Evolutionary conservation across 2,113 vertebrate species (phyloP).

Genomic region (Ceyx cyanopectus): DNA sequence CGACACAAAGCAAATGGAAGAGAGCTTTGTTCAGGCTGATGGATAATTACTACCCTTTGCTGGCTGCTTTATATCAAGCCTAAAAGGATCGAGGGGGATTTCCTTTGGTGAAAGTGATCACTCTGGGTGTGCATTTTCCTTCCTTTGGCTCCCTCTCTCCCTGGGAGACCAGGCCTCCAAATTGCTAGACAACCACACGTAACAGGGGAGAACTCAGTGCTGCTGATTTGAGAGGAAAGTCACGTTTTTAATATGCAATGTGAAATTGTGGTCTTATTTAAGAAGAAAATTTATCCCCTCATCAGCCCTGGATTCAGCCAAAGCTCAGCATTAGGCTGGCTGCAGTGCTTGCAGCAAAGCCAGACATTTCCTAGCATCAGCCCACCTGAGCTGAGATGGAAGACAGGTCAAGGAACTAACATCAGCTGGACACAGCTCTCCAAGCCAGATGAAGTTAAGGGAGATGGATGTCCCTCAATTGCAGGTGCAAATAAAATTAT

Average conservation of each 20-base stretch:
- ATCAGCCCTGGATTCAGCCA: not conserved
- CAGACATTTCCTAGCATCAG: not conserved
- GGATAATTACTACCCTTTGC: slow-evolving; percentile 59
- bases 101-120: slow-evolving; percentile 45
- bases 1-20: slow-evolving; percentile 9
- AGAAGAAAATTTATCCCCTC: not conserved
- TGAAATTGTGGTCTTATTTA: not conserved
- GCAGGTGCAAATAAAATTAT: not conserved
- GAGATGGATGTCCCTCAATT: not conserved
- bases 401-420: not conserved
- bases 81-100: slow-evolving; percentile 55
- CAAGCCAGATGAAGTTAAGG: not conserved
- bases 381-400: not conserved
- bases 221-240: not conserved
- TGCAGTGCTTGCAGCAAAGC: not conserved
- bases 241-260: not conserved
- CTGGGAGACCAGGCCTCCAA: not conserved
- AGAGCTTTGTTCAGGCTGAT: slow-evolving; percentile 41
- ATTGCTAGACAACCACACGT: not conserved
- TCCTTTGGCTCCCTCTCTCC: not conserved
- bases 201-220: not conserved
- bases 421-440: not conserved
- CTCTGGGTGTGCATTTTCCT: not conserved
- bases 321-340: not conserved
- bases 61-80: slow-evolving; percentile 47